Conservation (phyloP, 2,797 vertebrate species). For the Danio tinwini region DNA sequence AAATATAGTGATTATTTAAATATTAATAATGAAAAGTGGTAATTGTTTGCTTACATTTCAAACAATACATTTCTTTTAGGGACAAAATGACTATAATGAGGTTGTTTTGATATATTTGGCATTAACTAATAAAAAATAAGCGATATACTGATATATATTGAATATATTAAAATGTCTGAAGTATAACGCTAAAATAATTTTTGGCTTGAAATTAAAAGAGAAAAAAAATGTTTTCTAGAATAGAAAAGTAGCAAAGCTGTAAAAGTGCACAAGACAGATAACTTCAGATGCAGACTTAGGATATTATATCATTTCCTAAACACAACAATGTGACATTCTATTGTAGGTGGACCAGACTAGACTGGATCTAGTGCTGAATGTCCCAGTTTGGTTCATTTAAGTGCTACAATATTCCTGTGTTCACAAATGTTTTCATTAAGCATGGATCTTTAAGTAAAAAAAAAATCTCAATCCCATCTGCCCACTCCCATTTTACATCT, state of each 20-base stretch:
- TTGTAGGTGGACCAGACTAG: neutral
- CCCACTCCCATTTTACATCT: constrained; percentile 75
- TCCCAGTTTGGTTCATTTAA: constrained; percentile 14
- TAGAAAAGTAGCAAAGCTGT: constrained; percentile 1
- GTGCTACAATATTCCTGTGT: constrained; percentile 22
- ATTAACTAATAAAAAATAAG: constrained; percentile 27
- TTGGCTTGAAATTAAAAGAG: constrained; percentile 55
- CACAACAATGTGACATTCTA: constrained; percentile 22
- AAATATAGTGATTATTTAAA: constrained; percentile 13
- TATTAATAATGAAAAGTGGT: constrained; percentile 24
- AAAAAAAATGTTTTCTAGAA: neutral
- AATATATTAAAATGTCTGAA: constrained; percentile 56
- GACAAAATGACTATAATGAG: neutral
- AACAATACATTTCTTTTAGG: constrained; percentile 32
- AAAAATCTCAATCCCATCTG: constrained; percentile 43
- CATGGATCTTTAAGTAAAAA: constrained; percentile 19
- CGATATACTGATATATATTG: neutral
- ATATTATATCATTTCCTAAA: constrained; percentile 37
- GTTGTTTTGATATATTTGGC: constrained; percentile 11
- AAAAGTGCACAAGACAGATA: constrained; percentile 32
- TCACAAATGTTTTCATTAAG: constrained; percentile 16
- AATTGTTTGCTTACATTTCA: constrained; percentile 11
- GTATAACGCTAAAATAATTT: constrained; percentile 53
- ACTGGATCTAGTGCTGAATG: constrained; percentile 12
- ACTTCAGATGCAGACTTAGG: constrained; percentile 46